These are phyloP conservation scores for Acropternis orthonyx DNA, from an alignment of 2,797 vertebrate genomes.

Conservation along the genomic window DNA sequence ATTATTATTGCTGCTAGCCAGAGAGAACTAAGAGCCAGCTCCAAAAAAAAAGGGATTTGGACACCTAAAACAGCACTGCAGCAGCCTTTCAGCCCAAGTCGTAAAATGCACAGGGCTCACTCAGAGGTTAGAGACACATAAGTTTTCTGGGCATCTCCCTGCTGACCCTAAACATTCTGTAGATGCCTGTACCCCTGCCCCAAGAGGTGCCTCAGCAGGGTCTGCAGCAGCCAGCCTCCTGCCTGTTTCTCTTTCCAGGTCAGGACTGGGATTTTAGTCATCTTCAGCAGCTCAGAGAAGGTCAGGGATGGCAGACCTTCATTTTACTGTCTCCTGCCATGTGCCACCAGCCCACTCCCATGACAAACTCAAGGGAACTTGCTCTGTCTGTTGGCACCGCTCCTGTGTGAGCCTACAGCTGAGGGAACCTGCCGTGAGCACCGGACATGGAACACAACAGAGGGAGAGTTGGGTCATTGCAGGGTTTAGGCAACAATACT, in stretches of 20 bases:
- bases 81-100: not conserved
- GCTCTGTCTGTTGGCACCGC: not conserved
- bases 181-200: no score
- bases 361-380: rapidly evolving
- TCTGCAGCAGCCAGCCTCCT: not conserved
- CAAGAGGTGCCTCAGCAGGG: not conserved
- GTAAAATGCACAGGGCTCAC: no score
- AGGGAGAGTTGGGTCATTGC: not conserved
- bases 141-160: not conserved
- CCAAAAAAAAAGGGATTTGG: not conserved
- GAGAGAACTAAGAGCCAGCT: not conserved
- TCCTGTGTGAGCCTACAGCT: rapidly evolving
- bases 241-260: not conserved
- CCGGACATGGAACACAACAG: rapidly evolving
- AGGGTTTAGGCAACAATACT: not conserved
- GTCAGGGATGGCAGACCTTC: not conserved
- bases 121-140: rapidly evolving
- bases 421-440: rapidly evolving
- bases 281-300: not conserved
- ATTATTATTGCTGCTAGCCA: not conserved
- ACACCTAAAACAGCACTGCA: not conserved
- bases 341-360: not conserved
- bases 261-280: not conserved
- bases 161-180: not conserved
- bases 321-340: rapidly evolving